Percentiles rank a stretch among this genome's conserved stretches.
Conservation (phyloP, 1,140 invertebrate species). For the Pseudachorutes palmiensis region DNA sequence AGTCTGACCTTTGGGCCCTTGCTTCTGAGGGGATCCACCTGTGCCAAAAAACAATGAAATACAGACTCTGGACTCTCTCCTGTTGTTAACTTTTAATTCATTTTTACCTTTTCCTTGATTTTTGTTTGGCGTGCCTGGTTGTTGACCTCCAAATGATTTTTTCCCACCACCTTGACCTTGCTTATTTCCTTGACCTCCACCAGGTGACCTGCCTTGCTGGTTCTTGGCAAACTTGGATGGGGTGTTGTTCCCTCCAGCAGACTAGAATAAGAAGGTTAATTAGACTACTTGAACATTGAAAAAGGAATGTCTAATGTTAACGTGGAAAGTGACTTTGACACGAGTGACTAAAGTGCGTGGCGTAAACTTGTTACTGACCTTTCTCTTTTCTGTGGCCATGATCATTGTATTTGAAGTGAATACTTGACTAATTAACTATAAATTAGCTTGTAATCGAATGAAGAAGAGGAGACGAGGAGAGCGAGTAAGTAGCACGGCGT, state of each 20-base stretch:
- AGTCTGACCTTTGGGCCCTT: background rate
- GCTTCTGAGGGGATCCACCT: background rate
- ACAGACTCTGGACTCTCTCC: background rate
- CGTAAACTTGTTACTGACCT: background rate
- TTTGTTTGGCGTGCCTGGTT: background rate
- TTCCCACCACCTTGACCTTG: too few species aligned
- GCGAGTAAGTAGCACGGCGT: background rate
- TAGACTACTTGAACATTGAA: background rate
- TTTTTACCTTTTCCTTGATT: background rate
- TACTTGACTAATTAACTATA: background rate
- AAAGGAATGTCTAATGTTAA: too few species aligned
- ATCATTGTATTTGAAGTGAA: too few species aligned
- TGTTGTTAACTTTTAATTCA: background rate
- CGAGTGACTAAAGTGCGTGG: background rate
- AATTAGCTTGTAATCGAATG: background rate
- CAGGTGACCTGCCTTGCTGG: conserved; percentile 3
- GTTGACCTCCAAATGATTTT: background rate
- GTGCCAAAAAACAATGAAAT: background rate
- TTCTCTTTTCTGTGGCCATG: background rate
- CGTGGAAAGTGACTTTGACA: background rate
- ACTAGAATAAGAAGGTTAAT: background rate
- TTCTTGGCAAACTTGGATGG: conserved; percentile 7
- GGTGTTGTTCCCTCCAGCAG: background rate
- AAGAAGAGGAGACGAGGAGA: background rate
- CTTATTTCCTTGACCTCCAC: background rate